Percentiles rank a stretch among this genome's conserved stretches.
Evolutionary conservation across 2,113 vertebrate species (phyloP).

Genomic region (Microcebus griseorufus): DNA sequence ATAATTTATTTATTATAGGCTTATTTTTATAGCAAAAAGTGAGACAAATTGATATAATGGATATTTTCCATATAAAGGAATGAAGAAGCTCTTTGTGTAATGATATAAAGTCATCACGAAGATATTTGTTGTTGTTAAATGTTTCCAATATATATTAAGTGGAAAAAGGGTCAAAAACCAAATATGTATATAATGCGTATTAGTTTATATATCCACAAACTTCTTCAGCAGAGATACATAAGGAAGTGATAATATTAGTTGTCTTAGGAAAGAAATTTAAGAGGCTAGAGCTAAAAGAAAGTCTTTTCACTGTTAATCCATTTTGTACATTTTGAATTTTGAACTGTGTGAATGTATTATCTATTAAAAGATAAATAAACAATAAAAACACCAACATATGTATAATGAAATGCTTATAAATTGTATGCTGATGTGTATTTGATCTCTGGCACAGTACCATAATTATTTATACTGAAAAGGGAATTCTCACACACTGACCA

Average conservation of each 20-base stretch:
- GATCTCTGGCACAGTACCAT: not conserved
- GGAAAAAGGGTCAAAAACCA: not conserved
- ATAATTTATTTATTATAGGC: not conserved
- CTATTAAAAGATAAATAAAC: slow-evolving; percentile 32
- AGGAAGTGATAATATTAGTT: not conserved
- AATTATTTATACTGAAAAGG: not conserved
- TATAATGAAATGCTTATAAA: not conserved
- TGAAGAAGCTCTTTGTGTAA: slow-evolving; percentile 10
- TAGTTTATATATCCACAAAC: not conserved
- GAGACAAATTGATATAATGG: not conserved
- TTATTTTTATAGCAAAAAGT: slow-evolving; percentile 52
- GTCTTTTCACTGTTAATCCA: not conserved
- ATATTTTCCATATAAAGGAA: slow-evolving; percentile 29
- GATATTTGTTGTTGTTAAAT: slow-evolving; percentile 28
- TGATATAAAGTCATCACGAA: not conserved
- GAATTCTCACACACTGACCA: not conserved
- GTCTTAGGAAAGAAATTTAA: not conserved
- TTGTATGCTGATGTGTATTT: not conserved
- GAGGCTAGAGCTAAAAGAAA: not conserved
- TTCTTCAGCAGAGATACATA: slow-evolving; percentile 12
- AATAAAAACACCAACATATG: not conserved
- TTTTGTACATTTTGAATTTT: slow-evolving; percentile 38
- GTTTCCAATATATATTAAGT: slow-evolving; percentile 21
- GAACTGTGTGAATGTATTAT: not conserved
- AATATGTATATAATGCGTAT: not conserved